These are phyloP conservation scores for Drosophila emarginata DNA, from an alignment of 2,888 invertebrate genomes.

Conservation along the genomic window DNA sequence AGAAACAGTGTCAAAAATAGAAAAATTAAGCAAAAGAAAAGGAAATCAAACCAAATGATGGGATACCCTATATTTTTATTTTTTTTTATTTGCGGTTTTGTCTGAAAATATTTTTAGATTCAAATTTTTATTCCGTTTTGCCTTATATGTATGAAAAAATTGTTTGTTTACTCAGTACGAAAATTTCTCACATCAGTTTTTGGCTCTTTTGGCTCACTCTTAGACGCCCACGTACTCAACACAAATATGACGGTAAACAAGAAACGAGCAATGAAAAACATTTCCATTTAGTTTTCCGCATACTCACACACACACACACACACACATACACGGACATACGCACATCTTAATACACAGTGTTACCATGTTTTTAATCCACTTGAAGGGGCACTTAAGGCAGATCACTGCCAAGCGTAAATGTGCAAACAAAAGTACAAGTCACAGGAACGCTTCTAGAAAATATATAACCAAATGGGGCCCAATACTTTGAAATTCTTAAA, in stretches of 20 bases:
- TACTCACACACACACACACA: constrained; percentile 15
- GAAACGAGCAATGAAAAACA: constrained; percentile 32
- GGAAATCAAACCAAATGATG: no score
- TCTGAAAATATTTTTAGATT: neutral
- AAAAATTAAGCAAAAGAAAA: no score
- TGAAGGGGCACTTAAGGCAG: constrained; percentile 52
- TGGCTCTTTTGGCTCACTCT: neutral
- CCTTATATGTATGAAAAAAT: neutral
- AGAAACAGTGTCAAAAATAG: neutral
- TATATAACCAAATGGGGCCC: neutral
- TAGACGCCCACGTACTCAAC: constrained; percentile 15
- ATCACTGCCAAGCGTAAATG: constrained; percentile 46
- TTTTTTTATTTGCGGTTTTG: neutral
- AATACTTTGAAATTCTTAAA: neutral
- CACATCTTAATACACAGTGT: neutral
- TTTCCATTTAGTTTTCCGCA: constrained; percentile 37
- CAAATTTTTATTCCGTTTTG: neutral
- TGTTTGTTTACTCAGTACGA: constrained; percentile 1
- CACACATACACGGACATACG: neutral
- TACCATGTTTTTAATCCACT: constrained; percentile 67
- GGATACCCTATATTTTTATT: neutral
- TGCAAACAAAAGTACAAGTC: constrained; percentile 28
- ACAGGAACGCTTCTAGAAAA: neutral
- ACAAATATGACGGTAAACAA: constrained; percentile 35
- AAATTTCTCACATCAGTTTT: neutral